Evolutionary conservation across 2,888 invertebrate species (phyloP), one percentile per base, ranked within the genome.

Genomic region (Tenthredo scrophulariae): DNA sequence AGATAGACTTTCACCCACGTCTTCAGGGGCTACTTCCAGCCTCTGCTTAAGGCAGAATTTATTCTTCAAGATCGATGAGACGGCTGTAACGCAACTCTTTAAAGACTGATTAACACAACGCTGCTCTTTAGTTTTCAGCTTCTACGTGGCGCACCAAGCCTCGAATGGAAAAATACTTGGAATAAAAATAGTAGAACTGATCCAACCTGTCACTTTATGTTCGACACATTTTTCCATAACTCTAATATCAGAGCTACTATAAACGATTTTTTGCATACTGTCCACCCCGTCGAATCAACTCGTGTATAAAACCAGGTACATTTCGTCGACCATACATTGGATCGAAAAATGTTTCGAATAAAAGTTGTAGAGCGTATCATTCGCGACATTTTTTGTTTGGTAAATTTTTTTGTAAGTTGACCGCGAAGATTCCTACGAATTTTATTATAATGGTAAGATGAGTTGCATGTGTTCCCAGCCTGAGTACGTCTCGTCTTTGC

Each of bases 21-120:
- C 80, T 80, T 80, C 80, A 26, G 80, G 80, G 80, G 58, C 80
- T 80, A 80, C 80, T 80, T 80, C 15, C 62, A 75, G 40, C 80
- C 22, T 43, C 72, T 40, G 40, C 40, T 40, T 22, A n/a, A 74
- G 40, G 5, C 18, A 6, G 15, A 74, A 74, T 43, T 43, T 40
- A 40, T 29, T 43, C 72, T 43, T 43, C 72, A 26, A 67, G 33
- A 18, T 67, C 33, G 9, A 33, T 2, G 18, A 15, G 67, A 67
- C 29, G 62, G 13, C 1, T 33, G 15, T 67, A 6, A 26, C 29
- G 67, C 33, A 33, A 62, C 18, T 67, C 33, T 62, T 62, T 26
- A 62, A 22, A 26, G n/a, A 67, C 67, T 29, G 29, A 33, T 67
- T 67, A 67, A 15, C 67, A 5, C 67, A 67, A 26, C 33, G 15